Evolutionary conservation across 2,113 vertebrate genomes (phyloP).

Genomic region (Castor canadensis): DNA sequence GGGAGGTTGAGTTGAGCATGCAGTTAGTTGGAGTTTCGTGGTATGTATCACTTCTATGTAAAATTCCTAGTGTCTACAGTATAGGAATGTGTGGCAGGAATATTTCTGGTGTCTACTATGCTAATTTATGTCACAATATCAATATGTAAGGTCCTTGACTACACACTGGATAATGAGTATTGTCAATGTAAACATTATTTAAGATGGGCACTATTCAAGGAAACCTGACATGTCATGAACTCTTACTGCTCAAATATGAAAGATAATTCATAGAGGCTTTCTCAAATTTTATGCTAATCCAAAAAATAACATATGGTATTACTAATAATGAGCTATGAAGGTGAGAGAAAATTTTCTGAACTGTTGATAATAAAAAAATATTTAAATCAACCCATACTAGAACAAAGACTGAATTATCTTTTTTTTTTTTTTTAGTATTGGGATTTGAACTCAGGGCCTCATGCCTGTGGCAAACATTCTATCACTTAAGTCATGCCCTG

Average conservation of each 20-base stretch:
- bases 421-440: not conserved
- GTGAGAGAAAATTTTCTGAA: not conserved
- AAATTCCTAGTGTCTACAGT: not conserved
- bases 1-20: not conserved
- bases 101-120: not conserved
- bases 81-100: not conserved
- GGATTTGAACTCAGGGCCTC: too few species aligned
- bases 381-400: not conserved
- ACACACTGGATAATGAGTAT: conserved; percentile 11
- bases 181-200: conserved; percentile 14
- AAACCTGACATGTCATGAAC: not conserved
- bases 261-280: conserved; percentile 19
- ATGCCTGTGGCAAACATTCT: too few species aligned
- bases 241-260: not conserved
- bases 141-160: not conserved
- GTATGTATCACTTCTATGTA: not conserved
- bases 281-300: conserved; percentile 1
- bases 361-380: conserved; percentile 5
- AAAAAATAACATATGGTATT: not conserved
- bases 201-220: not conserved
- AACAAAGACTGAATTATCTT: not conserved
- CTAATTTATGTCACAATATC: not conserved
- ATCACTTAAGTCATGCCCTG: too few species aligned
- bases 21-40: not conserved
- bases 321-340: not conserved